phyloP scores from a whole-genome alignment of 2,797 vertebrate genomes.

The Agapornis canus region DNA sequence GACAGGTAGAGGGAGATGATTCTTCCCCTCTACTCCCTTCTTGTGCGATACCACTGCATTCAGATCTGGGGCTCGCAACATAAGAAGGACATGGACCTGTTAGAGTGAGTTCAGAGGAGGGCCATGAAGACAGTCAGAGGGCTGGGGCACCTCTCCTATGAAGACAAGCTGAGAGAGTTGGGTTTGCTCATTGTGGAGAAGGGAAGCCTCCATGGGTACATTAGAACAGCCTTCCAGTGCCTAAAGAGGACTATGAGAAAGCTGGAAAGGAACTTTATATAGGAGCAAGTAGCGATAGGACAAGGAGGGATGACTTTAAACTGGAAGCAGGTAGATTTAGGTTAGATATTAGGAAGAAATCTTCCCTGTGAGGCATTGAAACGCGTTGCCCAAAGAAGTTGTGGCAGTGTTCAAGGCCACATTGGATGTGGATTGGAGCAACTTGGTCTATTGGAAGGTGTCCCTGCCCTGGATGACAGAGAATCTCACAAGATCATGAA shows the following conservation, averaged over 20 bases:
- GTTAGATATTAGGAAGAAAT: not conserved
- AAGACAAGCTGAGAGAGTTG: not conserved
- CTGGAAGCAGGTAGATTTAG: not conserved
- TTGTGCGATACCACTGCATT: not conserved
- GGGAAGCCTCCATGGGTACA: not conserved
- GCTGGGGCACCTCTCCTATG: not conserved
- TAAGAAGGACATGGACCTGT: not conserved
- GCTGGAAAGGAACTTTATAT: not conserved
- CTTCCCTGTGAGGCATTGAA: not conserved
- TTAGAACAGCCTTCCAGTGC: not conserved
- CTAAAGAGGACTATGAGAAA: not conserved
- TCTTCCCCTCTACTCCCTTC: not conserved
- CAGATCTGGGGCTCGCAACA: not conserved
- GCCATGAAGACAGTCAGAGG: not conserved
- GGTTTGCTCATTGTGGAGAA: not conserved
- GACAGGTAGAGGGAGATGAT: not conserved
- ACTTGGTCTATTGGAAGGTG: not conserved
- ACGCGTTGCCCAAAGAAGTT: not conserved
- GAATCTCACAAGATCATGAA: not conserved
- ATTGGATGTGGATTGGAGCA: not conserved
- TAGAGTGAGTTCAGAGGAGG: not conserved
- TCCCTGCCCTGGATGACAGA: not conserved
- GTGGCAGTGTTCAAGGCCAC: not conserved
- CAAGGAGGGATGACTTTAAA: not conserved
- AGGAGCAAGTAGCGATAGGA: not conserved